These are phyloP conservation scores for Hesperophylax magnus DNA, from an alignment of 1,140 invertebrate genomes.

Conservation along the genomic window DNA sequence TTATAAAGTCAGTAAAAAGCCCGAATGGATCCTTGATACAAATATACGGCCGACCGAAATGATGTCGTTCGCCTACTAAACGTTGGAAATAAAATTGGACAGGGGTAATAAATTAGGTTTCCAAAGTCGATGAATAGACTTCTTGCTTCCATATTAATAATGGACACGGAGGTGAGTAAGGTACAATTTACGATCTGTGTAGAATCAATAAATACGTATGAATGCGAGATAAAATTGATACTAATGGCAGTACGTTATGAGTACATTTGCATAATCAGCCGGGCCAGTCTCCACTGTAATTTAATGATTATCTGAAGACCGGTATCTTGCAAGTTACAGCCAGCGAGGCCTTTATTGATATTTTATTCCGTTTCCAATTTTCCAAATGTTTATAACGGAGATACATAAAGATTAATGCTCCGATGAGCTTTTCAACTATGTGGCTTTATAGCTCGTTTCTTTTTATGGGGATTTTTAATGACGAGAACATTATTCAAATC, in stretches of 20 bases:
- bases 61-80: slow-evolving; percentile 43
- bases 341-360: slow-evolving; percentile 31
- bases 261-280: slow-evolving; percentile 45
- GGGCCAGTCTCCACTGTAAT: background rate
- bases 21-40: slow-evolving; percentile 27
- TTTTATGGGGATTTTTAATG: slow-evolving; percentile 37
- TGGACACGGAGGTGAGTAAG: slow-evolving; percentile 44
- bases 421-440: slow-evolving; percentile 25
- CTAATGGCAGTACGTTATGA: slow-evolving; percentile 43
- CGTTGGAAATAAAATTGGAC: slow-evolving; percentile 42
- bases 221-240: slow-evolving; percentile 37
- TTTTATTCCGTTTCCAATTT: slow-evolving; percentile 40
- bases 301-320: slow-evolving; percentile 1
- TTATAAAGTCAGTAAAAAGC: slow-evolving; percentile 35
- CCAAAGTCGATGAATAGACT: slow-evolving; percentile 40
- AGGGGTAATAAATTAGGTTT: slow-evolving; percentile 47
- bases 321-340: background rate
- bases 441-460: slow-evolving; percentile 26
- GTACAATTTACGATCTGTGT: slow-evolving; percentile 46
- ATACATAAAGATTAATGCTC: slow-evolving; percentile 39
- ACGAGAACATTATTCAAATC: slow-evolving; percentile 31
- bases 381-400: slow-evolving; percentile 23
- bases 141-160: slow-evolving; percentile 52
- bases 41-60: slow-evolving; percentile 31
- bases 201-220: slow-evolving; percentile 49